Percentiles rank a stretch among this genome's conserved stretches.
phyloP scores from a whole-genome alignment of 2,888 invertebrate species.

The Acleris holmiana region DNA sequence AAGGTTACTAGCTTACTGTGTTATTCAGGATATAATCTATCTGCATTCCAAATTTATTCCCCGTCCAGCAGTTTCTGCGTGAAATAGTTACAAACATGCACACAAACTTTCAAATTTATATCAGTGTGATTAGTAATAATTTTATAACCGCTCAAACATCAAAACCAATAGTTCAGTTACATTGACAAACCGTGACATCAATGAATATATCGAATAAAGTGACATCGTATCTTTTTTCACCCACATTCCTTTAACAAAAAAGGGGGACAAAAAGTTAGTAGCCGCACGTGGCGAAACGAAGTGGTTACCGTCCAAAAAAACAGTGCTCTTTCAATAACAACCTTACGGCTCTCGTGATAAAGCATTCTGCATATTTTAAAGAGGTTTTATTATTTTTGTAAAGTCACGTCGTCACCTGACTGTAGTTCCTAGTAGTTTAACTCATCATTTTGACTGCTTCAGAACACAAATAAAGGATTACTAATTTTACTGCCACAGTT shows the following conservation, averaged over 20 bases:
- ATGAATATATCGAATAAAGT: no score
- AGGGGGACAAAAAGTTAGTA: conserved; percentile 10
- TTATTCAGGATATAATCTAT: no score
- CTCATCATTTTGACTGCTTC: conserved; percentile 28
- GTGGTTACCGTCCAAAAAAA: background rate
- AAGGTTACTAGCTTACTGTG: no score
- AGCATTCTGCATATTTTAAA: background rate
- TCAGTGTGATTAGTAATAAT: no score
- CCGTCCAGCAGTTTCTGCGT: no score
- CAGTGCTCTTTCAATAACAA: background rate
- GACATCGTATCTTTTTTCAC: no score
- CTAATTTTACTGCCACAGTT: conserved; percentile 10
- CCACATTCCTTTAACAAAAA: conserved; percentile 10
- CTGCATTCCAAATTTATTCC: no score
- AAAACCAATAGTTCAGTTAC: no score
- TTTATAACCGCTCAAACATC: no score
- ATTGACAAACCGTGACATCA: no score
- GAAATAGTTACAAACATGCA: no score
- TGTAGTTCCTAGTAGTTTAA: conserved; percentile 23
- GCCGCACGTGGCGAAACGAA: conserved; percentile 9
- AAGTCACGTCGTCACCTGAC: conserved; percentile 2
- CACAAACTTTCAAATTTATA: no score
- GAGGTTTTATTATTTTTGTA: conserved; percentile 14
- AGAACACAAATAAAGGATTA: conserved; percentile 10
- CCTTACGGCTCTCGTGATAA: background rate